phyloP scores from a whole-genome alignment of 2,113 vertebrate species.

The Datnioides undecimradiatus region DNA sequence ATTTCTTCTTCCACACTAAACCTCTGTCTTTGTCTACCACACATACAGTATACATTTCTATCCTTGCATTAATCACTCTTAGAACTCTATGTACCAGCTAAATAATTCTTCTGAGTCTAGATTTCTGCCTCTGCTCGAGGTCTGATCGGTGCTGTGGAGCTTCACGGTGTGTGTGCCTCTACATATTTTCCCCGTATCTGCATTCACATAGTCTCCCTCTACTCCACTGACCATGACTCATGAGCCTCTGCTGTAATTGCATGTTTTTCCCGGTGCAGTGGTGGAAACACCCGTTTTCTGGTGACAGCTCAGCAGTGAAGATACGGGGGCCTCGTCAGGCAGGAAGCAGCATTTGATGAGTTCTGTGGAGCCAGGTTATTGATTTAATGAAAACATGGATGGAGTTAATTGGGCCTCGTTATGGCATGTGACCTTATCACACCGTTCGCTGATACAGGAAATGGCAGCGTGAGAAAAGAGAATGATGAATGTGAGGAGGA shows the following conservation, averaged over 20 bases:
- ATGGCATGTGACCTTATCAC: slow-evolving; percentile 50
- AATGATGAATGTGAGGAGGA: neutral
- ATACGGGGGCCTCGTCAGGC: slow-evolving; percentile 5
- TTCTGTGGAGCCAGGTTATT: slow-evolving; percentile 46
- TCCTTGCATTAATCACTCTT: neutral
- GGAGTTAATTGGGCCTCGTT: slow-evolving; percentile 63
- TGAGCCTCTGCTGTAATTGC: slow-evolving; percentile 49
- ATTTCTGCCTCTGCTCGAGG: neutral
- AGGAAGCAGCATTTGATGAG: slow-evolving; percentile 53
- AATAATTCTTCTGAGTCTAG: neutral
- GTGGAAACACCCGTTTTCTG: slow-evolving; percentile 20
- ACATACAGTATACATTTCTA: neutral
- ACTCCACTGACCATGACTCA: slow-evolving; percentile 33
- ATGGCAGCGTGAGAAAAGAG: slow-evolving; percentile 8
- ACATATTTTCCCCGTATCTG: neutral
- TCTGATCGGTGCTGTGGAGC: slow-evolving; percentile 2
- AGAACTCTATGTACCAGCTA: neutral
- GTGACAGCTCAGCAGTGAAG: slow-evolving; percentile 25
- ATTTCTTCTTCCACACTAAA: neutral
- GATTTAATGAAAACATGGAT: slow-evolving; percentile 60
- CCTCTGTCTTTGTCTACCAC: neutral
- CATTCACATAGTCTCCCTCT: slow-evolving; percentile 9
- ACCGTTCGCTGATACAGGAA: slow-evolving; percentile 20
- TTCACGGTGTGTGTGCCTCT: neutral
- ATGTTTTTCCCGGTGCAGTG: slow-evolving; percentile 5